These are phyloP conservation scores for Lobophora halterata DNA, from an alignment of 2,888 invertebrate genomes.

Conservation along the genomic window DNA sequence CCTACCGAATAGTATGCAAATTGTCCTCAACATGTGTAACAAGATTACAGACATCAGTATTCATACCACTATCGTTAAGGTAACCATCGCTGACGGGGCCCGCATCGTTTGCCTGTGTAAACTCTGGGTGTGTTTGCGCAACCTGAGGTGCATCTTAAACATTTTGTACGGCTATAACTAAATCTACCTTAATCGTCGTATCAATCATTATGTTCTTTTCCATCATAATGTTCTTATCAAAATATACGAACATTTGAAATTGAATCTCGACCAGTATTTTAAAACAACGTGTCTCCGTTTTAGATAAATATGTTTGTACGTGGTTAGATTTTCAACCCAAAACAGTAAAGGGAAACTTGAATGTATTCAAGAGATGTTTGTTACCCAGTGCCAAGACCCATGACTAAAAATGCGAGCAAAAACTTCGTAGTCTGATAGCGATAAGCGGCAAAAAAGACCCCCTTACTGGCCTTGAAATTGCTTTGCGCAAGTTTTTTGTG, in stretches of 20 bases:
- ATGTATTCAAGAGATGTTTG: conserved; percentile 20
- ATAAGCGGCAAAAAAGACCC: conserved; percentile 39
- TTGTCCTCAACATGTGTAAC: conserved; percentile 36
- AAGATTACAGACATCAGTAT: conserved; percentile 47
- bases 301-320: conserved; percentile 33
- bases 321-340: conserved; percentile 13
- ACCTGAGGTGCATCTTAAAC: conserved; percentile 60
- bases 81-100: conserved; percentile 47
- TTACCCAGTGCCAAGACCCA: too few relatives aligned
- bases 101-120: conserved; percentile 65
- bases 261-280: conserved; percentile 28
- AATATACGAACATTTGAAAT: conserved; percentile 15
- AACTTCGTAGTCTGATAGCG: conserved; percentile 39
- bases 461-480: conserved; percentile 43
- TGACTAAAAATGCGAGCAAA: conserved; percentile 36
- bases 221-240: conserved; percentile 16
- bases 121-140: conserved; percentile 51
- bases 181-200: conserved; percentile 26
- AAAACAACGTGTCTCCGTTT: conserved; percentile 28
- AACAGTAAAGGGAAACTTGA: conserved; percentile 6
- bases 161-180: conserved; percentile 37
- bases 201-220: conserved; percentile 19
- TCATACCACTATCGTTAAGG: conserved; percentile 44
- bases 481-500: conserved; percentile 41
- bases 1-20: conserved; percentile 37